Base-by-base conservation (phyloP, 2,888 invertebrate genomes). In the Neoascia interrupta region DNA sequence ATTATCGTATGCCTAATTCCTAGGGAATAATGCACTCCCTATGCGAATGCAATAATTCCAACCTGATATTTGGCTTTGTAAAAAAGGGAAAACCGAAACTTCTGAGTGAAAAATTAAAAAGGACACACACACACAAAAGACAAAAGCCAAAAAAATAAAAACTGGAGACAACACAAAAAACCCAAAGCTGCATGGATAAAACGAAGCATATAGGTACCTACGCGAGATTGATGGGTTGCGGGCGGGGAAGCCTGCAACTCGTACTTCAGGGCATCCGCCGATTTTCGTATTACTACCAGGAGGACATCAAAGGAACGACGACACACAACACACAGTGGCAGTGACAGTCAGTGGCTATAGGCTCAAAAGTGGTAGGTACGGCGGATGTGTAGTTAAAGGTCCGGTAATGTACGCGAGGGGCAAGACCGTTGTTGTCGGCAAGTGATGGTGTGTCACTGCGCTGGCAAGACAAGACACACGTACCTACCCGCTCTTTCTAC, bases 221-320 rank as follows among this genome's bases (percentile, higher is more conserved):
- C n/a, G n/a, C n/a, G n/a, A 61, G 70, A 61, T 70, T 70, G 70
- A 61, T 53, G 61, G 61, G 61, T 54, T 61, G 61, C 60, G 53
- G 70, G 60, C 45, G 70, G 61, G 61, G 61, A 16, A 47, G 53
- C 70, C 54, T 60, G 53, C 43, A 41, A n/a, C 39, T n/a, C 2
- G 5, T 39, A 47, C 70, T 61, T 45, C 18, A 31, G 70, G 70
- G 61, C 70, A 70, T 70, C 61, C 70, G 61, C 70, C 70, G 70
- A 70, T 70, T 70, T 70, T 70, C 60, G 53, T 53, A 70, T 70
- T 61, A 51, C 61, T 45, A n/a, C 34, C 11, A 53, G 58, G 45
- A 70, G 53, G 61, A 70, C 70, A 61, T 70, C 70, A 70, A 70
- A 70, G 70, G 61, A 60, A 45, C 61, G 53, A 61, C 61, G 47